phyloP scores from a whole-genome alignment of 2,888 invertebrate genomes.

The Perdita meconis region DNA sequence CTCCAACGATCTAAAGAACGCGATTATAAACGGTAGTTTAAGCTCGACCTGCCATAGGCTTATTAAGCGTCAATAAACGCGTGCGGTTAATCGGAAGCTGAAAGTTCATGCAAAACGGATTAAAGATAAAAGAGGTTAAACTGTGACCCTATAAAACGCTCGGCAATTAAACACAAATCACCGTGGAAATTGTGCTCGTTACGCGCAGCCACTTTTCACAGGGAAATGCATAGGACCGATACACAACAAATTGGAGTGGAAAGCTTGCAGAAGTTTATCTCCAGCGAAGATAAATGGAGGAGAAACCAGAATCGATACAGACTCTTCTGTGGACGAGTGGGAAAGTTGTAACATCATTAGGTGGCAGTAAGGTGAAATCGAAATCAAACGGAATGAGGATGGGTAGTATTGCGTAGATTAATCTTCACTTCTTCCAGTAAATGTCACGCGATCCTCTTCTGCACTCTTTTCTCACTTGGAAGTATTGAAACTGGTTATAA shows the following conservation, averaged over 20 bases:
- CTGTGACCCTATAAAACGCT: conserved; percentile 54
- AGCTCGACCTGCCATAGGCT: conserved; percentile 33
- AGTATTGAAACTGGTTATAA: no score
- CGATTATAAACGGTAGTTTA: conserved; percentile 34
- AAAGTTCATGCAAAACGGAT: conserved; percentile 47
- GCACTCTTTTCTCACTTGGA: no score
- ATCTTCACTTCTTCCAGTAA: no score
- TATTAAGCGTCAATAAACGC: conserved; percentile 50
- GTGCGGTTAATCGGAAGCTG: conserved; percentile 41
- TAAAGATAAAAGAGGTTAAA: conserved; percentile 54
- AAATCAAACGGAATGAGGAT: conserved; percentile 13
- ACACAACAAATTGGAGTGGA: conserved; percentile 36
- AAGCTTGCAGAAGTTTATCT: conserved; percentile 53
- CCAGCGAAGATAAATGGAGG: conserved; percentile 58
- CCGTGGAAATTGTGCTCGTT: conserved; percentile 55
- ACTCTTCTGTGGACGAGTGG: neutral
- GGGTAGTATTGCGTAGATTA: neutral
- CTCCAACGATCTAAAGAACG: conserved; percentile 22
- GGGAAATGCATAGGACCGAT: conserved; percentile 20
- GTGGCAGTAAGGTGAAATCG: neutral
- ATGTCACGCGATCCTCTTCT: no score
- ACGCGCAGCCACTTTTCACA: conserved; percentile 29
- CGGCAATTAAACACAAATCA: conserved; percentile 77
- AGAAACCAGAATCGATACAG: conserved; percentile 40
- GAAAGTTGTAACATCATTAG: conserved; percentile 1